Evolutionary conservation across 2,797 vertebrate genomes (phyloP).

Genomic region (Cossypha polioptera): DNA sequence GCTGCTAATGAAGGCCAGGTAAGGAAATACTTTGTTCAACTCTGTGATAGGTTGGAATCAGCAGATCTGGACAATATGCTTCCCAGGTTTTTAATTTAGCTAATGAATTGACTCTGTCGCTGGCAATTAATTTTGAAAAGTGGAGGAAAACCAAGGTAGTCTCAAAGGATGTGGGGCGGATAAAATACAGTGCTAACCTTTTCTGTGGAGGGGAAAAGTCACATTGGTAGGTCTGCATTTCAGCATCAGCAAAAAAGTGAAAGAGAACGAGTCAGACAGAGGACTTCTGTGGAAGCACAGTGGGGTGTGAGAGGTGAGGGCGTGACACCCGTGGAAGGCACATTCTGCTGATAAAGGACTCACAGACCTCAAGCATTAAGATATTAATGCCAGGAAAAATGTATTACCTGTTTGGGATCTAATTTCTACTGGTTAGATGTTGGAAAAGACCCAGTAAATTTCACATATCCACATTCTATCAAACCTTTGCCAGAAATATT

Average conservation of each 20-base stretch:
- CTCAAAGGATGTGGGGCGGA: neutral
- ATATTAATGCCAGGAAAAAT: neutral
- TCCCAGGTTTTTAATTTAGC: conserved; percentile 49
- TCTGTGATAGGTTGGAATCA: neutral
- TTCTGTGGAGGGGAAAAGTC: neutral
- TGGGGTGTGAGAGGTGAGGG: neutral
- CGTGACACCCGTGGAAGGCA: neutral
- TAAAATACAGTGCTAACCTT: conserved; percentile 20
- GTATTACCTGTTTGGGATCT: neutral
- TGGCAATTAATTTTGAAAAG: conserved; percentile 59
- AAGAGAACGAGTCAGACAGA: neutral
- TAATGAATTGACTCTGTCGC: conserved; percentile 49
- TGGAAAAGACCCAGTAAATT: neutral
- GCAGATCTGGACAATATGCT: conserved; percentile 47
- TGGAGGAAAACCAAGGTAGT: neutral
- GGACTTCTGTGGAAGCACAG: neutral
- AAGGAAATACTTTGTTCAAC: conserved; percentile 27
- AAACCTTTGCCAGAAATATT: neutral
- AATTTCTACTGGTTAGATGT: neutral
- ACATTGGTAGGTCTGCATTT: neutral
- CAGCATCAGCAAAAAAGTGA: neutral
- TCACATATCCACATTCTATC: neutral
- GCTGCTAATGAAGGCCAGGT: conserved; percentile 13
- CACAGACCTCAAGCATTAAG: neutral
- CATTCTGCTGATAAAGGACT: neutral